Evolutionary conservation across 2,797 vertebrate species (phyloP).

Genomic region (Sebastes minor): DNA sequence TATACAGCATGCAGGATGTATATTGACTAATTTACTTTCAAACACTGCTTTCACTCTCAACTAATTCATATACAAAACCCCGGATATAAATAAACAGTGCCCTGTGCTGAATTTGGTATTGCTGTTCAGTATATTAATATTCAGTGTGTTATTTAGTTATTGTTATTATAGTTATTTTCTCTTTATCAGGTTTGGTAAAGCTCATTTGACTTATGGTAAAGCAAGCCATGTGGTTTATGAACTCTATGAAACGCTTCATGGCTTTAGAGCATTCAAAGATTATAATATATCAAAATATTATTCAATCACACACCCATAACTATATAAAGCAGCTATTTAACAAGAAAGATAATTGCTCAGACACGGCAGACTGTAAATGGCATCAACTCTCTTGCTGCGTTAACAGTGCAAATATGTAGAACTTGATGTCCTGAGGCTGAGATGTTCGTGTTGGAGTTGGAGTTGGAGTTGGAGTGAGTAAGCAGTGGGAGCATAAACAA

Average conservation of each 20-base stretch:
- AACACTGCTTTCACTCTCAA: too few species aligned
- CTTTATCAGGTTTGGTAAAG: background rate
- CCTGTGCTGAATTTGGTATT: background rate
- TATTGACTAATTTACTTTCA: too few species aligned
- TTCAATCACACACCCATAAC: background rate
- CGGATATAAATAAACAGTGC: too few species aligned
- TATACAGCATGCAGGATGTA: too few species aligned
- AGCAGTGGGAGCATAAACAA: slow-evolving; percentile 41
- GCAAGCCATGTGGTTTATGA: background rate
- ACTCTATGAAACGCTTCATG: background rate
- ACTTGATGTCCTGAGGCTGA: background rate
- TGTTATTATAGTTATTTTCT: background rate
- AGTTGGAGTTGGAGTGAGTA: background rate
- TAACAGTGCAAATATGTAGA: background rate
- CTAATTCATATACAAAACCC: too few species aligned
- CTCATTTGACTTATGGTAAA: background rate
- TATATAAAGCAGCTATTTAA: background rate
- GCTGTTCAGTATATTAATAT: background rate
- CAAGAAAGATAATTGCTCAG: background rate
- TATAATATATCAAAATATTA: too few species aligned
- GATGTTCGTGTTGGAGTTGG: background rate
- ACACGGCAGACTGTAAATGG: background rate
- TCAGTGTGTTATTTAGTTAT: background rate
- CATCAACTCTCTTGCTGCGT: background rate
- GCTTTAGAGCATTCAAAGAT: too few species aligned